These are phyloP conservation scores for Cheumatopsyche charites DNA, from an alignment of 1,140 invertebrate genomes.

Conservation along the genomic window DNA sequence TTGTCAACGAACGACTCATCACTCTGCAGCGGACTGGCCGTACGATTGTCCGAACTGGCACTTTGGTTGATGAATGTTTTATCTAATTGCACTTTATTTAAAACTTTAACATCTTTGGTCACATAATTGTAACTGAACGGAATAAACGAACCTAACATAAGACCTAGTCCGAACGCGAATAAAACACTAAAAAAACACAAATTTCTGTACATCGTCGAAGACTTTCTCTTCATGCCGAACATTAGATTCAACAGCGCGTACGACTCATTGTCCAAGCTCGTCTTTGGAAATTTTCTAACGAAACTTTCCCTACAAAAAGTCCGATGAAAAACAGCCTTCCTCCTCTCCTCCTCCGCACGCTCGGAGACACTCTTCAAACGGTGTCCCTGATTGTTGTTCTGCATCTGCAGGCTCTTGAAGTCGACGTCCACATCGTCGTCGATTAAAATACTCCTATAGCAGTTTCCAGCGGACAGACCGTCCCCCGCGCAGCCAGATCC, in stretches of 20 bases:
- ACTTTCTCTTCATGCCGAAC: constrained; percentile 12
- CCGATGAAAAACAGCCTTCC: not conserved
- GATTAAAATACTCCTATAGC: constrained; percentile 14
- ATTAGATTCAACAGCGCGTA: constrained; percentile 1
- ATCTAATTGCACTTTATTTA: constrained; percentile 24
- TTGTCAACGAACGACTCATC: not conserved
- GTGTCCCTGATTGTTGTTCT: not conserved
- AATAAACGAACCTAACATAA: constrained; percentile 44
- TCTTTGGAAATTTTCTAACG: not conserved
- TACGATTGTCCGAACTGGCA: not conserved
- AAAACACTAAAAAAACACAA: constrained; percentile 42
- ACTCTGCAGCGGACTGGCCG: not conserved
- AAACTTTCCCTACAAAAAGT: not conserved
- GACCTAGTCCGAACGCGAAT: constrained; percentile 43
- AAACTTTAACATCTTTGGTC: constrained; percentile 32
- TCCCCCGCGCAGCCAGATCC: not conserved
- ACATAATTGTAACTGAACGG: constrained; percentile 36
- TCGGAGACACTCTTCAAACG: not conserved
- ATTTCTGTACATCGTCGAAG: constrained; percentile 10
- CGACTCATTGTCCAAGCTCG: not conserved
- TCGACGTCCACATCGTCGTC: not conserved
- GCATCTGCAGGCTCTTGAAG: not conserved
- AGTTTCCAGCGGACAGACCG: not conserved
- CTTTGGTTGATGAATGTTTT: not conserved
- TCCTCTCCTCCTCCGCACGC: not conserved